A percentile compares a stretch with the other conserved stretches of the same genome.
Conservation (phyloP, 2,888 invertebrate species). For the Ptychoptera contaminata region DNA sequence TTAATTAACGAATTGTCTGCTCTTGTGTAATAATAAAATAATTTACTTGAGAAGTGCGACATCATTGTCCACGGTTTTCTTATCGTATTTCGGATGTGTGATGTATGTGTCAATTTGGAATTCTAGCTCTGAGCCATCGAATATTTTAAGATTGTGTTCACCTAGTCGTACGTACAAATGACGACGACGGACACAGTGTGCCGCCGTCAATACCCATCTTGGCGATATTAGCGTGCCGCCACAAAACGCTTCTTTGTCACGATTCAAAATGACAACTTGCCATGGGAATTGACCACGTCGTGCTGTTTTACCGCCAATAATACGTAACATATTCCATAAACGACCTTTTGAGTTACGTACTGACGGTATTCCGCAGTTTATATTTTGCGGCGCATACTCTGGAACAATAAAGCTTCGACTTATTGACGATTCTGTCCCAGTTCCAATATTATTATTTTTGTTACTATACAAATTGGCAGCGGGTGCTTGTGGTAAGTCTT, state of each 20-base stretch:
- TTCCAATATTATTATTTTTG: constrained; percentile 23
- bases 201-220: constrained; percentile 75
- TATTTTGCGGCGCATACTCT: constrained; percentile 26
- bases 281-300: constrained; percentile 81
- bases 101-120: constrained; percentile 56
- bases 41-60: constrained; percentile 63
- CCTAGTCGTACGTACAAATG: constrained; percentile 66
- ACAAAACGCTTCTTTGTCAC: constrained; percentile 75
- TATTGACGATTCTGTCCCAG: constrained; percentile 20
- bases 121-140: constrained; percentile 61
- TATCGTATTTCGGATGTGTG: constrained; percentile 73
- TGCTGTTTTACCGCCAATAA: constrained; percentile 74
- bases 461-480: constrained; percentile 20
- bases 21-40: neutral
- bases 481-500: constrained; percentile 6
- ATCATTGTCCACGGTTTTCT: constrained; percentile 82
- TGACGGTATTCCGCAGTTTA: constrained; percentile 26
- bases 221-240: constrained; percentile 72
- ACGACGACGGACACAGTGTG: constrained; percentile 66
- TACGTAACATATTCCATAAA: constrained; percentile 47
- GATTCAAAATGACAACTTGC: constrained; percentile 83
- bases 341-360: constrained; percentile 17
- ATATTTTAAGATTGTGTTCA: constrained; percentile 60
- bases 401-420: no score
- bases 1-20: no score